Evolutionary conservation across 2,113 vertebrate species (phyloP).

Genomic region (Bubo scandiacus): DNA sequence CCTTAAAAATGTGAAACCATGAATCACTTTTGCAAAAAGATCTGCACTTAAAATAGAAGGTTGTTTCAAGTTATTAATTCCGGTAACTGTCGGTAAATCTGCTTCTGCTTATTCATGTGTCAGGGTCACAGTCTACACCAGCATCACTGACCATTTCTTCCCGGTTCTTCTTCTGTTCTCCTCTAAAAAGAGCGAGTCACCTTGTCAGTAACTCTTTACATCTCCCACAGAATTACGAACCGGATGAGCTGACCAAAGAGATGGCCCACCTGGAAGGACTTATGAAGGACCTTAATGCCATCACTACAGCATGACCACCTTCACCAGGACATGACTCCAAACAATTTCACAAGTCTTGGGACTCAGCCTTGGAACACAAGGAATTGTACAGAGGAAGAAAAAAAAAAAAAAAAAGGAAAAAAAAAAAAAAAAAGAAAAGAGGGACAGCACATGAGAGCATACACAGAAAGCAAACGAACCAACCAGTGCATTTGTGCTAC

Average conservation of each 20-base stretch:
- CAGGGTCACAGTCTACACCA: background rate
- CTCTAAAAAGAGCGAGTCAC: background rate
- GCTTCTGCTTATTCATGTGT: background rate
- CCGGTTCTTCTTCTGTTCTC: background rate
- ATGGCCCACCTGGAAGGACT: slow-evolving; percentile 99
- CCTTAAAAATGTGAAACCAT: background rate
- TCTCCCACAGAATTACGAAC: slow-evolving; percentile 90
- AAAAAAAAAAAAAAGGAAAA: background rate
- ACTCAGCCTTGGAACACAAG: slow-evolving; percentile 74
- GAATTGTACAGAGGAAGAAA: slow-evolving; percentile 68
- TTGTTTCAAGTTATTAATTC: background rate
- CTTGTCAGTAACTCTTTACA: slow-evolving; percentile 71
- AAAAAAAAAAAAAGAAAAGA: background rate
- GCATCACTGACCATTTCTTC: background rate
- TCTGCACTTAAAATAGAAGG: background rate
- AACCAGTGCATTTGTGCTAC: background rate
- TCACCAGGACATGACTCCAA: slow-evolving; percentile 29
- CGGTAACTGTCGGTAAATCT: background rate
- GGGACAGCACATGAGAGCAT: slow-evolving; percentile 58
- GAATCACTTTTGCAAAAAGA: background rate
- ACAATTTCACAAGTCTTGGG: slow-evolving; percentile 40
- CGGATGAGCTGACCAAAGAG: slow-evolving; percentile 98
- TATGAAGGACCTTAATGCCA: slow-evolving; percentile 99
- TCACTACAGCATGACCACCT: slow-evolving; percentile 86
- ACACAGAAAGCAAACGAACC: background rate